Percentiles rank a stretch among this genome's conserved stretches.
phyloP scores from a whole-genome alignment of 2,113 vertebrate genomes.

The Ageneiosus marmoratus region DNA sequence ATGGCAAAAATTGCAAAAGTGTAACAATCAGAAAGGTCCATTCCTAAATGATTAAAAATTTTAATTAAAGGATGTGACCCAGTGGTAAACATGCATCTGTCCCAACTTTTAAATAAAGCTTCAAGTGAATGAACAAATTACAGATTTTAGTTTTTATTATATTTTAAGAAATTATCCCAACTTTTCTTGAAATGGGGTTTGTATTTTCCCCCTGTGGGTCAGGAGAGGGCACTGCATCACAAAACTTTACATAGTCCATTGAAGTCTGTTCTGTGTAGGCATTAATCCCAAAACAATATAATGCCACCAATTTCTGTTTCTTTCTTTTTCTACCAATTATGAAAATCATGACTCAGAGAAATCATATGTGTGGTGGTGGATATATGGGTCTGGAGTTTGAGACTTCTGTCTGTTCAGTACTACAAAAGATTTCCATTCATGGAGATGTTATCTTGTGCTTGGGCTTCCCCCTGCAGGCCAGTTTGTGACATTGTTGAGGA shows the following conservation, averaged over 20 bases:
- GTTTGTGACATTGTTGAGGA: slow-evolving; percentile 67
- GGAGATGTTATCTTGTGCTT: background rate
- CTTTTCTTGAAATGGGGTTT: too few relatives aligned
- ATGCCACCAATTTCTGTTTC: background rate
- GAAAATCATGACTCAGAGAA: background rate
- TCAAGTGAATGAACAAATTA: too few relatives aligned
- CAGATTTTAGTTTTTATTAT: too few relatives aligned
- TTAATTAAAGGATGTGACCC: too few relatives aligned
- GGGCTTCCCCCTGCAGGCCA: slow-evolving; percentile 63
- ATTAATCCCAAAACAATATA: background rate
- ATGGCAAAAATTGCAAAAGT: too few relatives aligned
- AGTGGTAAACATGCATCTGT: too few relatives aligned
- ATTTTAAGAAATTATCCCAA: too few relatives aligned
- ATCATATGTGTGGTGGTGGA: background rate
- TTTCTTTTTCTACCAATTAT: background rate
- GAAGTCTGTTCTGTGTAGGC: background rate
- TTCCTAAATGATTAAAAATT: too few relatives aligned
- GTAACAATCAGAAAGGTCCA: too few relatives aligned
- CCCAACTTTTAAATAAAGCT: too few relatives aligned
- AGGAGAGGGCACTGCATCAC: background rate
- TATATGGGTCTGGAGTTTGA: background rate
- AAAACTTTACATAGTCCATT: background rate
- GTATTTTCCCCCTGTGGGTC: background rate
- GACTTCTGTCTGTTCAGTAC: too few relatives aligned
- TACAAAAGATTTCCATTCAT: background rate